Percentiles rank a stretch among this genome's conserved stretches.
These are phyloP conservation scores for Sebastes nivosus DNA, from an alignment of 2,797 vertebrate species.

Conservation along the genomic window DNA sequence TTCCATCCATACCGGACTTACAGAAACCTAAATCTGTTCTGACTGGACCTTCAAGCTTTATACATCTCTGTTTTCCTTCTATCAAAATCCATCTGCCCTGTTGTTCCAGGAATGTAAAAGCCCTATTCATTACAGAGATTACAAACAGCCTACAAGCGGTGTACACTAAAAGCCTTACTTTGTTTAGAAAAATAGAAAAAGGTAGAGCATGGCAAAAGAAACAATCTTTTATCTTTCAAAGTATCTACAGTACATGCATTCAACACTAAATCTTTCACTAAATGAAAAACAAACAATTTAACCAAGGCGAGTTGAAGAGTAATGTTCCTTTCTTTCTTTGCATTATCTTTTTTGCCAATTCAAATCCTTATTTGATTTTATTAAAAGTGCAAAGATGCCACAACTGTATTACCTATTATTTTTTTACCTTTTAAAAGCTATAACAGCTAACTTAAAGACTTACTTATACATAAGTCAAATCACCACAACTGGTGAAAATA, in stretches of 20 bases:
- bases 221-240: background rate
- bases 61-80: background rate
- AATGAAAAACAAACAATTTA: background rate
- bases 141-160: slow-evolving; percentile 45
- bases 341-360: background rate
- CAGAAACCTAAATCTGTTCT: slow-evolving; percentile 30
- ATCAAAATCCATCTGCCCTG: slow-evolving; percentile 39
- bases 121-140: slow-evolving; percentile 63
- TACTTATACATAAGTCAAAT: background rate
- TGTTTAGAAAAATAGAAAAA: slow-evolving; percentile 69
- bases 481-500: background rate
- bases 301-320: background rate
- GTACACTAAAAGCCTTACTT: slow-evolving; percentile 36
- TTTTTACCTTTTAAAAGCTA: background rate
- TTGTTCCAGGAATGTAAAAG: slow-evolving; percentile 79
- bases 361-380: background rate
- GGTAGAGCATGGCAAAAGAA: slow-evolving; percentile 18
- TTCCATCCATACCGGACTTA: slow-evolving; percentile 23
- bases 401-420: background rate
- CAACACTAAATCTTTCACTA: background rate
- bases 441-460: background rate
- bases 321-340: background rate
- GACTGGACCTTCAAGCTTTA: slow-evolving; percentile 1
- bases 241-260: slow-evolving; percentile 35
- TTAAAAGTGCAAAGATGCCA: slow-evolving; percentile 18